A percentile compares a stretch with the other conserved stretches of the same genome.
These are phyloP conservation scores for Harmothoe impar DNA, from an alignment of 2,888 invertebrate species.

Conservation along the genomic window DNA sequence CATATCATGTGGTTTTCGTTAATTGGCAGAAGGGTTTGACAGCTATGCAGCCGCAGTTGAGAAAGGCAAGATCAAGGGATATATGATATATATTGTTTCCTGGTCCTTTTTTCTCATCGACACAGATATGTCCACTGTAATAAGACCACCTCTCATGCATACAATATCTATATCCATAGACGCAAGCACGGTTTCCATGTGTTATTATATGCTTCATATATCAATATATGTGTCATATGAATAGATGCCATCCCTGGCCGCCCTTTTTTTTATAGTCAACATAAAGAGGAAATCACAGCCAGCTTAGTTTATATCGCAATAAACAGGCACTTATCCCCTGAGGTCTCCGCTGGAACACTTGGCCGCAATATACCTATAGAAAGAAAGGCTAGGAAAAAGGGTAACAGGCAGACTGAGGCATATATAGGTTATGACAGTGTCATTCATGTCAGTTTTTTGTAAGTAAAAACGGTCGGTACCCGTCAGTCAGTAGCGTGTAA, in stretches of 20 bases:
- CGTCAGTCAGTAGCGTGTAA: conserved; percentile 6
- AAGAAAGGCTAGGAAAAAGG: neutral
- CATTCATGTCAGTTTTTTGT: neutral
- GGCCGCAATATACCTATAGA: neutral
- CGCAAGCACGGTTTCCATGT: too few relatives aligned
- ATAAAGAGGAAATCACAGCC: neutral
- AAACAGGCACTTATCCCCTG: neutral
- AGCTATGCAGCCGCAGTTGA: neutral
- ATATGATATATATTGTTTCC: too few relatives aligned
- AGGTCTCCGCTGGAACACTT: neutral
- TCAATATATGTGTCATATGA: too few relatives aligned
- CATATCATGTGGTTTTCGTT: conserved; percentile 26
- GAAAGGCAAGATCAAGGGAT: too few relatives aligned
- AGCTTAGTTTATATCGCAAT: neutral
- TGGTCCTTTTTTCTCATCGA: too few relatives aligned
- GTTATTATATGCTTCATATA: too few relatives aligned
- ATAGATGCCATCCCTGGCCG: too few relatives aligned
- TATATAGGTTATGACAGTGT: conserved; percentile 45
- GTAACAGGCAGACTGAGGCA: neutral
- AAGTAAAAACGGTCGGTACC: conserved; percentile 16
- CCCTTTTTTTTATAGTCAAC: too few relatives aligned
- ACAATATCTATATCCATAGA: too few relatives aligned
- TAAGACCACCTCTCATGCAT: too few relatives aligned
- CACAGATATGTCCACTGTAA: too few relatives aligned
- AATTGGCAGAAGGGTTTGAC: conserved; percentile 27